Base-by-base conservation (phyloP, 2,113 vertebrate genomes). In the Dipodomys stephensi region DNA sequence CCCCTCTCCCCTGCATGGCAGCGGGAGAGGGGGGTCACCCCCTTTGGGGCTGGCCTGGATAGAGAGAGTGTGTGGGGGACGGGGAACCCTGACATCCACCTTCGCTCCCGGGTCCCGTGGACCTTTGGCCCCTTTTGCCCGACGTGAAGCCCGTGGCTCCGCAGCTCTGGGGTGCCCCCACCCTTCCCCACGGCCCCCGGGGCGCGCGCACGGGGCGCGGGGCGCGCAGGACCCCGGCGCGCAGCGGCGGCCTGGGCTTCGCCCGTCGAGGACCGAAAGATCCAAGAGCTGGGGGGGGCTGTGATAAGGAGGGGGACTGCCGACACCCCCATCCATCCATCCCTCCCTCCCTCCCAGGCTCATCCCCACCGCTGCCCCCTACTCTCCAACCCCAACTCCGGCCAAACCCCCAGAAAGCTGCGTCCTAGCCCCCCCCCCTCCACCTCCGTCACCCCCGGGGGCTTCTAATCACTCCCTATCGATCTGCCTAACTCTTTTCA, bases 401-500 rank as follows among this genome's bases (percentile, higher is more conserved):
- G 92, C 97, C 98, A 98, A 98, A 98, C 97, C 98, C 97, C 97
- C 96, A 93, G 98, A 97, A 97, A 98, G 97, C 97, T 97, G 87
- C 83, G 97, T 97, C 39, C 39, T 39, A 6, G 39, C 92, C 98
- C 97, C 81, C 97, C 35, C 97, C 94, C 88, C 96, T 97, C 98
- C 98, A 96, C 81, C 97, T 97, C 93, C 87, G 96, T 97, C 98
- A 98, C 98, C 97, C 49, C 97, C 98, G 98, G 98, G 97, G 98
- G 98, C 94, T 96, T 97, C 98, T 98, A 98, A 98, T 99, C 98
- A 98, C 98, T 98, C 97, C 69, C 94, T 98, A 99, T 99, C 98
- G 99, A 99, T 99, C 98, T 96, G 97, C 98, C 98, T 98, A 99
- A 98, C 98, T 99, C 98, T 98, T 98, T 98, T 98, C 98, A 98